phyloP scores from a whole-genome alignment of 1,140 invertebrate species.

The Drosophila rufa region DNA sequence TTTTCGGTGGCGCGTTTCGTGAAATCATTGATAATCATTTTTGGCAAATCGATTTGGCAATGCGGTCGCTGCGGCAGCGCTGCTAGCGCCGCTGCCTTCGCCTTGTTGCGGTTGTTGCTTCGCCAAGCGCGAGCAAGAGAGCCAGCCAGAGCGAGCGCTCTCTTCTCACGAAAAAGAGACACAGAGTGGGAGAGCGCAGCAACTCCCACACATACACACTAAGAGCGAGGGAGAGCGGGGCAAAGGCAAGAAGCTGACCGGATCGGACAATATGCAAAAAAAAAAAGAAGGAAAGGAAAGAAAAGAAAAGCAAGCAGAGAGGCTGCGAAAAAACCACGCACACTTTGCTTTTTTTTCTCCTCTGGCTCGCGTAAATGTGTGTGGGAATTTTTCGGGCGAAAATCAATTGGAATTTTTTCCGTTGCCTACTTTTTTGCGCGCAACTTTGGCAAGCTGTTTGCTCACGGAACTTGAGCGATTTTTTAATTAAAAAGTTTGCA shows the following conservation, averaged over 20 bases:
- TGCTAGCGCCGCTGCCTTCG: conserved; percentile 2
- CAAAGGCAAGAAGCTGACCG: conserved; percentile 33
- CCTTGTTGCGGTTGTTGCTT: conserved; percentile 73
- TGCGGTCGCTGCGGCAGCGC: conserved; percentile 51
- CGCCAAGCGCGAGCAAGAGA: conserved; percentile 19
- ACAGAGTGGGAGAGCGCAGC: conserved; percentile 32
- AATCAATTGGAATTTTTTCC: conserved; percentile 64
- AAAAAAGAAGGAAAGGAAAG: background rate
- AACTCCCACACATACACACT: conserved; percentile 77
- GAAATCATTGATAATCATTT: conserved; percentile 83
- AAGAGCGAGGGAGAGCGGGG: conserved; percentile 20
- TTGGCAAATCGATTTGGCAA: conserved; percentile 80
- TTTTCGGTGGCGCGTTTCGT: conserved; percentile 53
- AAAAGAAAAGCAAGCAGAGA: conserved; percentile 18
- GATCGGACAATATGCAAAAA: conserved; percentile 58
- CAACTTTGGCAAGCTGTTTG: conserved; percentile 57
- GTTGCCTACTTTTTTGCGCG: conserved; percentile 48
- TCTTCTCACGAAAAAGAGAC: background rate
- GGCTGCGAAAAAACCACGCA: conserved; percentile 53
- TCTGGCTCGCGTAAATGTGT: conserved; percentile 19
- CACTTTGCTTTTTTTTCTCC: conserved; percentile 21
- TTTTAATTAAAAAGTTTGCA: conserved; percentile 52
- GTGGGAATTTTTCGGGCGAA: conserved; percentile 53
- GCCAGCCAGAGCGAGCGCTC: background rate
- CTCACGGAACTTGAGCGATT: conserved; percentile 13